Evolutionary conservation across 2,888 invertebrate species (phyloP), one percentile per base, ranked within the genome.

Genomic region (Calliphora vomitoria): DNA sequence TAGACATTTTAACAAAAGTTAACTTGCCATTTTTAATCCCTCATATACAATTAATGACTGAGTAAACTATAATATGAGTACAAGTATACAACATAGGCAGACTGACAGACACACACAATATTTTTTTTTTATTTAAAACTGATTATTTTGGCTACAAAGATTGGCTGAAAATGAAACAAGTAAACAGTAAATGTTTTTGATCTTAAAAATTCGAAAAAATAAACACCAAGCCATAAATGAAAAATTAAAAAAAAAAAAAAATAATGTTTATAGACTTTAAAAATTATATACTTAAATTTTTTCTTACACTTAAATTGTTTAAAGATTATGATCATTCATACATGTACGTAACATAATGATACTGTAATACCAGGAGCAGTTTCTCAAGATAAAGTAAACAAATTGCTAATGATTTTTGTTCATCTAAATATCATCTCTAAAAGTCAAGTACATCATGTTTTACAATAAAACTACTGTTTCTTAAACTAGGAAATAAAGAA

Each of bases 1-100:
- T 71, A 85, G 85, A 81, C 80, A 81, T 81, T 75, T 69, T 31
- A 55, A 81, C 15, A 62, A 85, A 80, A 85, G 53, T 71, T 38
- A 71, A 44, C 62, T 81, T 85, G 62, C 85, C 85, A 81, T 81
- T 75, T 85, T 81, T 55, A 75, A 64, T 85, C 75, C 62, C 62
- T 75, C 80, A 55, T 81, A 74, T 38, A 58, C 53, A 83, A 83
- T 76, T 69, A 69, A 44, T 76, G 82, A 41, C 60, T 76, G 62
- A 76, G 50, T 82, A 71, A 76, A 76, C 50, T 62, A 38, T 64
- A 71, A 20, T 75, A 75, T 53, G 38, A 31, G 44, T 25, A 53
- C 25, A 68, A 60, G 31, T 71, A 64, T 69, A 18, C 41, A 64
- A 25, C 35, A 64, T 44, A 64, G 72, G 53, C 66, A 64, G 64